Base-by-base conservation (phyloP, 1,140 invertebrate species). In the Gonioctena quinquepunctata region DNA sequence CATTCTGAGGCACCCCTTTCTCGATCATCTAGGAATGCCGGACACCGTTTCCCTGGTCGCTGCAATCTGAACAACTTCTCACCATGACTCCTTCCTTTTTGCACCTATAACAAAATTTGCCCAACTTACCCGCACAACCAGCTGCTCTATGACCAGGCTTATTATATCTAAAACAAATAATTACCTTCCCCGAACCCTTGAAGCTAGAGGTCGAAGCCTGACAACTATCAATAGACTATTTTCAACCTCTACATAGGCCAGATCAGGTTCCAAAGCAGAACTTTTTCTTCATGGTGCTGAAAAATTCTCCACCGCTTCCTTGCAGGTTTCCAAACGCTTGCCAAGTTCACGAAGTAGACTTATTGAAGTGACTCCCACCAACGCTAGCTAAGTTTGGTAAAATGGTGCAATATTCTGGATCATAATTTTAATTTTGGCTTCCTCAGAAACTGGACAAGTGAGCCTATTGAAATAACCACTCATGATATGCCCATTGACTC, bases 401-500 rank as follows among this genome's bases (percentile, higher is more conserved):
- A 42, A 42, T 42, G 28, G 28, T 11, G 28, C 8, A 11, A 59
- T 22, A 25, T 70, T 70, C 22, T 27, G 28, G 19, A 66, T 7
- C 18, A 70, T 13, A 11, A 67, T 70, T 21, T 23, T 59, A 4
- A 70, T 11, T 54, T 70, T 52, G 6, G 16, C 23, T 22, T 49
- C 60, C 26, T 69, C 62, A 18, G 65, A 18, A 4, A 71, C 25
- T 8, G 54, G 48, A 56, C 25, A 57, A 3, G 60, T 28, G 11
- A 81, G 25, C 8, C 77, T 57, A 2, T 79, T 76, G 54, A 80
- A 80, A 18, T 77, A 33, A 19, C 72, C 71, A 22, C 11, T 11
- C 78, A 81, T 79, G 6, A 79, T 70, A 2, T 59, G 8, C 56
- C 56, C n/a, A 59, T 59, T 22, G 56, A 59, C 23, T 59, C 56